Conservation (phyloP, 2,888 invertebrate genomes). For the Rhimphoctona megacephalus region DNA sequence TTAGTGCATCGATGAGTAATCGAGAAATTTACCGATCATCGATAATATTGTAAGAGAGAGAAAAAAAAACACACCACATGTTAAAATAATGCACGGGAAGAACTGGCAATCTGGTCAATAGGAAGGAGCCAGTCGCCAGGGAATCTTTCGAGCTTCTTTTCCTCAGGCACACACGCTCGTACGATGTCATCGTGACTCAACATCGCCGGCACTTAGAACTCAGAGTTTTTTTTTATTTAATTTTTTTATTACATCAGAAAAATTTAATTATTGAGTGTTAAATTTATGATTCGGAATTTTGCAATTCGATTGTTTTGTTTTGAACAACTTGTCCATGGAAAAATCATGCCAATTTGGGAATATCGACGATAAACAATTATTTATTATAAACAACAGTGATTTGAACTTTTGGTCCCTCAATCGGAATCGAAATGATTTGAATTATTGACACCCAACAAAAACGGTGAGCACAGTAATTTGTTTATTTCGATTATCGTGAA, state of each 20-base stretch:
- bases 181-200: constrained; percentile 54
- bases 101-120: constrained; percentile 58
- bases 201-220: constrained; percentile 12
- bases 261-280: not conserved
- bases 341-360: not conserved
- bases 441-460: not conserved
- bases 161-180: constrained; percentile 30
- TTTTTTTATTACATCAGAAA: not conserved
- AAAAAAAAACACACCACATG: constrained; percentile 22
- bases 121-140: constrained; percentile 29
- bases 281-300: not conserved
- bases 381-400: not conserved
- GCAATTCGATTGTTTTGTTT: not conserved
- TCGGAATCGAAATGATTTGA: constrained; percentile 18
- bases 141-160: constrained; percentile 48
- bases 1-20: constrained; percentile 49
- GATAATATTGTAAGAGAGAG: constrained; percentile 53
- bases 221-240: constrained; percentile 5
- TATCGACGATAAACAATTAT: not conserved
- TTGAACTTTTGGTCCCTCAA: not conserved
- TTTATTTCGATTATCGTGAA: not conserved
- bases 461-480: constrained; percentile 1
- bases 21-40: constrained; percentile 64
- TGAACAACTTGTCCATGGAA: not conserved
- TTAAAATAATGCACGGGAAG: constrained; percentile 44